Evolutionary conservation across 2,888 invertebrate genomes (phyloP).

Genomic region (Cantharis lateralis): DNA sequence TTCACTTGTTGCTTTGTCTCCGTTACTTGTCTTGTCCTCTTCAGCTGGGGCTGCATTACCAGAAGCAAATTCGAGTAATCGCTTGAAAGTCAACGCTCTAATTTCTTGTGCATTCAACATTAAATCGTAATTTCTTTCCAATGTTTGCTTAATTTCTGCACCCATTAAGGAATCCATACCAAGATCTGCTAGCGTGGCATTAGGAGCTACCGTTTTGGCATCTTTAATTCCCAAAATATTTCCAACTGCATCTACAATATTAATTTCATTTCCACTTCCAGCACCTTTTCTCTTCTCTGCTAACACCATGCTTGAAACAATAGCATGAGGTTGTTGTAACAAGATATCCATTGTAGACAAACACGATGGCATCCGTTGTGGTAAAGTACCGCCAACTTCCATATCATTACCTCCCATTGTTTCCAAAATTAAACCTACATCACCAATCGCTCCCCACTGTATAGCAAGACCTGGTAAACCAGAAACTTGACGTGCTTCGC

Average conservation of each 20-base stretch:
- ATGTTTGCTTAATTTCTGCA: constrained; percentile 95
- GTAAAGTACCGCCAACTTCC: constrained; percentile 93
- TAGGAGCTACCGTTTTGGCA: constrained; percentile 73
- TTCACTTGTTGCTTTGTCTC: constrained; percentile 51
- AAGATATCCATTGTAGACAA: constrained; percentile 86
- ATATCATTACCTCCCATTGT: constrained; percentile 88
- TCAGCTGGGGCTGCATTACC: constrained; percentile 41
- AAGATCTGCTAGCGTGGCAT: constrained; percentile 85
- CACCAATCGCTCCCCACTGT: constrained; percentile 99
- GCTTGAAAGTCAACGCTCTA: constrained; percentile 78
- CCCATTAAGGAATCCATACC: constrained; percentile 99
- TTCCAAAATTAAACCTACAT: constrained; percentile 91
- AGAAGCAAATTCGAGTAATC: constrained; percentile 65
- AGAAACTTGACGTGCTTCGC: constrained; percentile 80
- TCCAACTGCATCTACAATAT: constrained; percentile 78
- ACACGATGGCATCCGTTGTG: constrained; percentile 95
- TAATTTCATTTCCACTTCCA: constrained; percentile 61
- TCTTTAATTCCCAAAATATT: constrained; percentile 93
- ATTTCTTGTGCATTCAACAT: constrained; percentile 91
- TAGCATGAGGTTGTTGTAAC: constrained; percentile 86
- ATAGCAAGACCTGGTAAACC: constrained; percentile 88
- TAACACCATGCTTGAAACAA: constrained; percentile 81
- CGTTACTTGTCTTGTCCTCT: constrained; percentile 34
- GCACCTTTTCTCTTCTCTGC: constrained; percentile 79
- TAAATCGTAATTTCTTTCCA: constrained; percentile 91